Evolutionary conservation across 2,113 vertebrate genomes (phyloP).

Genomic region (Grallaria varia): DNA sequence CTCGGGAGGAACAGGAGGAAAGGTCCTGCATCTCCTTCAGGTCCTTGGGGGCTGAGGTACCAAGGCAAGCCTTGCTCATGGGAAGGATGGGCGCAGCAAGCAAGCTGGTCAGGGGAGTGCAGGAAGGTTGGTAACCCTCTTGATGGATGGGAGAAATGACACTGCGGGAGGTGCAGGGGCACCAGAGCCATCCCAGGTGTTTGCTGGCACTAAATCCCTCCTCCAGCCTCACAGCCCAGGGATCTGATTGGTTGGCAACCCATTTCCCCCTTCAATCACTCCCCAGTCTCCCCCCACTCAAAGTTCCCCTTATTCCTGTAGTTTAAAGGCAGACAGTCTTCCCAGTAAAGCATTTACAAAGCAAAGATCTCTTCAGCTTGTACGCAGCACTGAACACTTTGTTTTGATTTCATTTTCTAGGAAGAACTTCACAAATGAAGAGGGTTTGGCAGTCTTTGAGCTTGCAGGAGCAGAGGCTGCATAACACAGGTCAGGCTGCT

Average conservation of each 20-base stretch:
- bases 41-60: background rate
- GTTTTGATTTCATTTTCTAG: background rate
- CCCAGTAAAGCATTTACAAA: background rate
- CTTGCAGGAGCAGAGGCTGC: background rate
- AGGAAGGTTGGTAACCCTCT: background rate
- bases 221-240: rapidly evolving
- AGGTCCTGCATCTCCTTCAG: background rate
- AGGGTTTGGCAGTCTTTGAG: background rate
- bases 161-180: rapidly evolving
- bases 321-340: background rate
- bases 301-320: background rate
- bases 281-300: background rate
- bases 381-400: background rate
- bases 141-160: no score
- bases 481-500: background rate
- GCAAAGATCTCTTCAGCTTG: background rate
- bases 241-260: no score
- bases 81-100: background rate
- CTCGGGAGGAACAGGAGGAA: background rate
- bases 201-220: background rate
- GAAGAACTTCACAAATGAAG: background rate
- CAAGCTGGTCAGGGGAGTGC: no score
- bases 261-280: background rate
- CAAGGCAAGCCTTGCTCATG: background rate
- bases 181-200: rapidly evolving